Evolutionary conservation across 2,113 vertebrate genomes (phyloP), one percentile per base, ranked within the genome.

Genomic region (Dendropsophus ebraccatus): DNA sequence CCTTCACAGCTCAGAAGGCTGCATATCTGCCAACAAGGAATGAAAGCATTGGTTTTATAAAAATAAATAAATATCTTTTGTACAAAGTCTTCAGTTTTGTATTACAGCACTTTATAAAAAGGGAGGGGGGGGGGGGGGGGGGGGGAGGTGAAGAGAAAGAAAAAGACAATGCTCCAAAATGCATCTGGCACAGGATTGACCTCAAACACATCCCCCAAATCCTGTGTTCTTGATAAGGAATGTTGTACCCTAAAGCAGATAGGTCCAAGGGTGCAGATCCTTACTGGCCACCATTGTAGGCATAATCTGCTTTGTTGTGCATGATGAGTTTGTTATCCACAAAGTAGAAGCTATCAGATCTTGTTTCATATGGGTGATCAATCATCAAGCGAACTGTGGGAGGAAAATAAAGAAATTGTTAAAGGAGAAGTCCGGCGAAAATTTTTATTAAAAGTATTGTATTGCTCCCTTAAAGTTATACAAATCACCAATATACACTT

Each of bases 261-360:
- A 37, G 88, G 50, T 85, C 75, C 78, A 80, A 87, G 83, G 52
- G 77, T 88, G 69, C 88, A 84, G 87, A 88, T 73, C 87, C 84
- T 92, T 94, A 99, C 92, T 97, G 96, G 87, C 98, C 98, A 60
- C 98, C 98, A 0, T 99, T 97, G 92, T 99, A 99, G 87, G 97
- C 98, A 81, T 99, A 99, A 88, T 99, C 98, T 4, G 98, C 98
- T 90, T 99, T 99, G 94, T 99, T 99, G 95, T 99, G 98, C 98
- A 99, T 99, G 90, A 99, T 95, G 91, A 99, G 93, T 93, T 97
- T 99, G 96, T 98, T 97, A 94, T 99, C 97, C 88, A 99, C 97
- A 92, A 99, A 99, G 94, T 99, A 99, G 93, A 99, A 99, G 93
- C 98, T 99, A 94, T 99, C 98, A 14, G 98, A 99, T 91, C 96